Percentiles rank a stretch among this genome's conserved stretches.
phyloP scores from a whole-genome alignment of 1,140 invertebrate species.

The Uloborus diversus region DNA sequence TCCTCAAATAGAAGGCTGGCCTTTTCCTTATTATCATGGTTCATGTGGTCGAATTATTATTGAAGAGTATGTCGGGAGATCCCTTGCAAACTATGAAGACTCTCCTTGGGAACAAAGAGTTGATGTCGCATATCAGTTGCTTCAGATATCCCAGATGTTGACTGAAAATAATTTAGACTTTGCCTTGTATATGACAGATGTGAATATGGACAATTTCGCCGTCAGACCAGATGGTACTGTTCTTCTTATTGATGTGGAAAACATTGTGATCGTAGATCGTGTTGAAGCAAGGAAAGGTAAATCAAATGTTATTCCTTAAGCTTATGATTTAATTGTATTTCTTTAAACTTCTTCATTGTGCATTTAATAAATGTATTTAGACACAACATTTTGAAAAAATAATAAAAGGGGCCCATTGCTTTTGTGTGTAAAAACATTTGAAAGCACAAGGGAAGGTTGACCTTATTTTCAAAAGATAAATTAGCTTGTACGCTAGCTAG shows the following conservation, averaged over 20 bases:
- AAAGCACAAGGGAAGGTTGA: no score
- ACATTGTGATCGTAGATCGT: slow-evolving; percentile 75
- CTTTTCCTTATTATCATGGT: slow-evolving; percentile 76
- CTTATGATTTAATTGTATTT: no score
- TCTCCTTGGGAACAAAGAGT: slow-evolving; percentile 71
- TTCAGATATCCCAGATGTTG: slow-evolving; percentile 73
- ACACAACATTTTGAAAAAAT: no score
- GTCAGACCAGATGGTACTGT: slow-evolving; percentile 70
- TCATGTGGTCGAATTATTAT: slow-evolving; percentile 76
- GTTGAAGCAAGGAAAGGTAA: slow-evolving; percentile 26
- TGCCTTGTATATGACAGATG: slow-evolving; percentile 77
- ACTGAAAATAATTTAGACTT: slow-evolving; percentile 72
- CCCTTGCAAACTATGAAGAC: slow-evolving; percentile 69
- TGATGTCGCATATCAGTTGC: slow-evolving; percentile 71
- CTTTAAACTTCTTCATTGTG: no score
- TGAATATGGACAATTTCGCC: slow-evolving; percentile 77
- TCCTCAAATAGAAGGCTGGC: slow-evolving; percentile 71
- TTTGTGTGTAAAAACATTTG: no score
- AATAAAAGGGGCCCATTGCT: no score
- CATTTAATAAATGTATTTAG: no score
- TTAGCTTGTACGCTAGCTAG: no score
- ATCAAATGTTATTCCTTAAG: neutral
- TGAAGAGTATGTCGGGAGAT: slow-evolving; percentile 73
- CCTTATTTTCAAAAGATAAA: no score
- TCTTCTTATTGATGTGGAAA: slow-evolving; percentile 76